A percentile compares a stretch with the other conserved stretches of the same genome.
Evolutionary conservation across 2,888 invertebrate species (phyloP).

Genomic region (Eupithecia dodoneata): DNA sequence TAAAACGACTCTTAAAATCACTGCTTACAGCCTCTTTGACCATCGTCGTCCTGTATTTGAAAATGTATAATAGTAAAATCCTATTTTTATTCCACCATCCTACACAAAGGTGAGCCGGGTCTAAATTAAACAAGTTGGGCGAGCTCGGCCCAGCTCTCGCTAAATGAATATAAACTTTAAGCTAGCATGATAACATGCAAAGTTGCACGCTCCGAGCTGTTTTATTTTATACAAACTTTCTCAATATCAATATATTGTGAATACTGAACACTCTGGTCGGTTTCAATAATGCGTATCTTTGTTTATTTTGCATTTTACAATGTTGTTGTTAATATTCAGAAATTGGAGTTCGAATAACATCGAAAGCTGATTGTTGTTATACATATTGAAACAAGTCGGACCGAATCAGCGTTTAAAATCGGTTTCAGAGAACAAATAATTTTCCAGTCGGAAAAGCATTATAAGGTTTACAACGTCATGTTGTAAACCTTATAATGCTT

Average conservation of each 20-base stretch:
- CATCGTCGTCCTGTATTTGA: constrained; percentile 52
- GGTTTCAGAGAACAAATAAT: not conserved
- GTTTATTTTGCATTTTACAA: constrained; percentile 22
- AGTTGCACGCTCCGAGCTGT: constrained; percentile 43
- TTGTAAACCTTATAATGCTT: not conserved
- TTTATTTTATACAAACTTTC: constrained; percentile 53
- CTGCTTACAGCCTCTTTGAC: constrained; percentile 48
- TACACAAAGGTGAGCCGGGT: constrained; percentile 65
- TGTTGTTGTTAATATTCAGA: constrained; percentile 20
- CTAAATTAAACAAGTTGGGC: constrained; percentile 66
- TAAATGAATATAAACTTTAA: constrained; percentile 53
- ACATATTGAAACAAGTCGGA: constrained; percentile 4
- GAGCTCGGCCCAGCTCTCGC: constrained; percentile 40
- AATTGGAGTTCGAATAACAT: constrained; percentile 6
- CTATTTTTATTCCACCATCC: constrained; percentile 61
- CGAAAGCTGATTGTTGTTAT: constrained; percentile 9
- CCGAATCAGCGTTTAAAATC: not conserved
- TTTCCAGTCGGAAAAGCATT: not conserved
- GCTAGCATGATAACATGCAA: constrained; percentile 46
- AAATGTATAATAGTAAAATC: constrained; percentile 51
- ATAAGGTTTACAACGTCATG: not conserved
- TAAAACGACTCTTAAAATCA: not conserved
- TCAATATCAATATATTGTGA: constrained; percentile 64
- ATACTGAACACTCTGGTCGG: constrained; percentile 52
- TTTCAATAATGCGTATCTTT: constrained; percentile 55